Evolutionary conservation across 2,888 invertebrate genomes (phyloP).

Genomic region (Pollenia labialis): DNA sequence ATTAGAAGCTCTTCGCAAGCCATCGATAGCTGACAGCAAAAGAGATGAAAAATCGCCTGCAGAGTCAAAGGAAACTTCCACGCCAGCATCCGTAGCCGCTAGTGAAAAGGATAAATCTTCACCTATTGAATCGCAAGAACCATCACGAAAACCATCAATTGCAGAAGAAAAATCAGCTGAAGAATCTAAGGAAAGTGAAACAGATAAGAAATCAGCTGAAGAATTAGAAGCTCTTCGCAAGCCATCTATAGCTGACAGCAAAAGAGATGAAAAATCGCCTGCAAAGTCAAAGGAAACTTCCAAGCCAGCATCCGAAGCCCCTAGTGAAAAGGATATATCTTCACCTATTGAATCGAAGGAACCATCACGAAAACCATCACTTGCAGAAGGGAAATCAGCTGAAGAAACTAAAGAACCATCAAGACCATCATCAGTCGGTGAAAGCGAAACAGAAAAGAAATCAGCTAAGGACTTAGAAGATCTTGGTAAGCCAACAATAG

Average conservation of each 20-base stretch:
- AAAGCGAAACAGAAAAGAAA: constrained; percentile 10
- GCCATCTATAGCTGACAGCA: too few relatives aligned
- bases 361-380: constrained; percentile 61
- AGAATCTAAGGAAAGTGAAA: constrained; percentile 34
- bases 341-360: constrained; percentile 58
- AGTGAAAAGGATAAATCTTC: constrained; percentile 71
- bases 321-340: constrained; percentile 71
- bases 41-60: constrained; percentile 37
- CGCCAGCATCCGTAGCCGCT: too few relatives aligned
- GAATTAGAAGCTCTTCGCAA: too few relatives aligned
- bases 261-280: constrained; percentile 51
- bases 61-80: constrained; percentile 13
- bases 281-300: constrained; percentile 74
- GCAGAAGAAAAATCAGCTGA: constrained; percentile 66
- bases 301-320: constrained; percentile 68
- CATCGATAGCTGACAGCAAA: too few relatives aligned
- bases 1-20: too few relatives aligned
- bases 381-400: constrained; percentile 66
- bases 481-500: constrained; percentile 54
- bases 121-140: too few relatives aligned
- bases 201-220: too few relatives aligned
- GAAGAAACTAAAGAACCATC: constrained; percentile 69
- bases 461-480: background rate
- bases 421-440: constrained; percentile 35
- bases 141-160: background rate